phyloP scores from a whole-genome alignment of 2,113 vertebrate genomes.

The Prinia subflava region DNA sequence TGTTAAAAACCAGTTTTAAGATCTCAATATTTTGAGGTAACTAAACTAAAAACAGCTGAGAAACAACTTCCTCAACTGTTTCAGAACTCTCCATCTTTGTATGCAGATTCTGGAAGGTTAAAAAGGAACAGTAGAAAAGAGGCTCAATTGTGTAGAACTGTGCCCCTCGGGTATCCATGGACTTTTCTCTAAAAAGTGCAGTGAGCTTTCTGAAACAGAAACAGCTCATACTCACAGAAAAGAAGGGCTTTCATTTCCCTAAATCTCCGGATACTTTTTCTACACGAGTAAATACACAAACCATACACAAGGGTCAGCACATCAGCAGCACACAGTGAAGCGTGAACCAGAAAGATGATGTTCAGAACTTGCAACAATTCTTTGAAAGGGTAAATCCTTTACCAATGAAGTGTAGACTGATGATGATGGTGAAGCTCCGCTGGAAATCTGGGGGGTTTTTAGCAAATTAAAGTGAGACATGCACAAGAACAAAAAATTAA shows the following conservation, averaged over 20 bases:
- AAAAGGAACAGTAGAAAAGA: not conserved
- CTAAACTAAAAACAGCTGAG: not conserved
- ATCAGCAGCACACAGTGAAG: rapidly evolving
- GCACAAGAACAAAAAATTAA: not conserved
- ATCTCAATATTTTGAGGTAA: not conserved
- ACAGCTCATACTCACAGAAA: not conserved
- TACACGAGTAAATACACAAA: not conserved
- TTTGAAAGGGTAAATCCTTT: not conserved
- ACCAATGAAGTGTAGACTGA: not conserved
- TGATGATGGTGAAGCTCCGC: not conserved
- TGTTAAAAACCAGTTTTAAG: not conserved
- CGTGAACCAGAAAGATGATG: rapidly evolving
- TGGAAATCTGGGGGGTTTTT: not conserved
- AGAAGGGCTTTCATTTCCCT: not conserved
- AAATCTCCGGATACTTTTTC: not conserved
- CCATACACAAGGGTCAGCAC: not conserved
- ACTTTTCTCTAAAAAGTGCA: not conserved
- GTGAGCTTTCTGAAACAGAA: not conserved
- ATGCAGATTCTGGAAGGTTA: not conserved
- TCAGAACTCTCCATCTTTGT: not conserved
- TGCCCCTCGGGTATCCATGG: not conserved
- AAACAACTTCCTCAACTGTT: not conserved
- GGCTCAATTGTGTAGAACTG: not conserved
- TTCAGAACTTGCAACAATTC: not conserved
- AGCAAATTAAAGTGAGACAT: not conserved